Percentiles rank a stretch among this genome's conserved stretches.
These are phyloP conservation scores for Thymelicus sylvestris DNA, from an alignment of 2,888 invertebrate genomes.

Conservation along the genomic window DNA sequence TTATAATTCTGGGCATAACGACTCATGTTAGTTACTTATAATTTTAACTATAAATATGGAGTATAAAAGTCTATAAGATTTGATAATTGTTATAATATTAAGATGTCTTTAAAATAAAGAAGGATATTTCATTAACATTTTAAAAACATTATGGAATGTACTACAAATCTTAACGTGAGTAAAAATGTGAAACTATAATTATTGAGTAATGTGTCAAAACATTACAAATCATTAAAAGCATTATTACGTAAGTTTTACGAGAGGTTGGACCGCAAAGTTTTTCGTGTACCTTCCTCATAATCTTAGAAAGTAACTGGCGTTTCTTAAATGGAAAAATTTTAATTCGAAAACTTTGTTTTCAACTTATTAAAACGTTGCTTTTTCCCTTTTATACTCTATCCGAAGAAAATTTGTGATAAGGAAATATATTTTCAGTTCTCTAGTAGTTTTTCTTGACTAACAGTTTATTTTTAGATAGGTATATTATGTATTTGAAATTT, in stretches of 20 bases:
- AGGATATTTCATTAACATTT: too few species aligned
- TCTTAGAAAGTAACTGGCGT: slow-evolving; percentile 60
- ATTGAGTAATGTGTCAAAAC: not conserved
- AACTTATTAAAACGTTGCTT: slow-evolving; percentile 37
- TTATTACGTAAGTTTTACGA: slow-evolving; percentile 17
- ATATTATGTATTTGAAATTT: too few species aligned
- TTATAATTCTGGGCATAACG: too few species aligned
- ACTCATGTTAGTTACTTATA: too few species aligned
- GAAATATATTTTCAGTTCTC: slow-evolving; percentile 35
- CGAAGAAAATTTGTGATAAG: slow-evolving; percentile 37
- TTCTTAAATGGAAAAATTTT: slow-evolving; percentile 43
- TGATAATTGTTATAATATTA: too few species aligned
- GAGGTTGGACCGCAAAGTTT: slow-evolving; percentile 49
- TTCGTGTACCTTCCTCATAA: slow-evolving; percentile 55
- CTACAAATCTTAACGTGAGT: too few species aligned
- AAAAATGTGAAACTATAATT: not conserved
- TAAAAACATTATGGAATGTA: too few species aligned
- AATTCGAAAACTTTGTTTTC: slow-evolving; percentile 40
- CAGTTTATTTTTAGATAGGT: too few species aligned
- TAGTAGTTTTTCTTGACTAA: too few species aligned
- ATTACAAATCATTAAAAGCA: not conserved
- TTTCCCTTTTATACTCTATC: slow-evolving; percentile 44
- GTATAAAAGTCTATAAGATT: too few species aligned
- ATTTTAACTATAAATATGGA: too few species aligned
- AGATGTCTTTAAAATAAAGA: too few species aligned